Conservation (phyloP, 92 coral and sea anemone genomes). For the Epizoanthus illoricatus region DNA sequence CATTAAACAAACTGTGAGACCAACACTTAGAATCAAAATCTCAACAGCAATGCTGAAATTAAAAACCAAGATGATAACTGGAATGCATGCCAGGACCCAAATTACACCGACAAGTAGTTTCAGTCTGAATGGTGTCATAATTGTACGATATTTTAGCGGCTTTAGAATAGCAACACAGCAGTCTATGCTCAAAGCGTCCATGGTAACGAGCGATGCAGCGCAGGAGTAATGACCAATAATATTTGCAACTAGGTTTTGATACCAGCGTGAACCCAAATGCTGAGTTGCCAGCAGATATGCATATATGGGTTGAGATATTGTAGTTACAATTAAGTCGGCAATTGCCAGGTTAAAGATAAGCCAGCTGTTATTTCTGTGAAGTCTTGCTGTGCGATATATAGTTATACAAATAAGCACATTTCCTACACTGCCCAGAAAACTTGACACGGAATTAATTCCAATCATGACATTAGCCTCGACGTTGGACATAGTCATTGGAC, state of each 20-base stretch:
- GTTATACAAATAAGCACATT: not conserved
- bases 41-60: not conserved
- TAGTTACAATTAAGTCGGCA: not conserved
- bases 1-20: not conserved
- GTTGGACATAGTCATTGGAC: not conserved
- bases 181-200: slow-evolving; percentile 33
- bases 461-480: not conserved
- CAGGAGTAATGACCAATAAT: slow-evolving; percentile 1
- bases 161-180: slow-evolving; percentile 30
- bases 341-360: slow-evolving; percentile 5
- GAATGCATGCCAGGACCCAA: not conserved
- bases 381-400: not conserved
- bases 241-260: too few relatives aligned
- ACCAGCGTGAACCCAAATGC: too few relatives aligned
- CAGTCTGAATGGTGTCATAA: not conserved
- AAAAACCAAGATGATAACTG: not conserved
- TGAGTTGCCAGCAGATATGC: not conserved
- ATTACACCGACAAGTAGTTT: not conserved
- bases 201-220: slow-evolving; percentile 19
- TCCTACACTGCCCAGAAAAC: not conserved
- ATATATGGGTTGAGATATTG: not conserved
- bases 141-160: not conserved
- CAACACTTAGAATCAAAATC: not conserved
- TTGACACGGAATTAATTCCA: not conserved
- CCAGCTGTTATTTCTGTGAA: not conserved